These are phyloP conservation scores for Agonopterix arenella DNA, from an alignment of 2,888 invertebrate species.

Conservation along the genomic window DNA sequence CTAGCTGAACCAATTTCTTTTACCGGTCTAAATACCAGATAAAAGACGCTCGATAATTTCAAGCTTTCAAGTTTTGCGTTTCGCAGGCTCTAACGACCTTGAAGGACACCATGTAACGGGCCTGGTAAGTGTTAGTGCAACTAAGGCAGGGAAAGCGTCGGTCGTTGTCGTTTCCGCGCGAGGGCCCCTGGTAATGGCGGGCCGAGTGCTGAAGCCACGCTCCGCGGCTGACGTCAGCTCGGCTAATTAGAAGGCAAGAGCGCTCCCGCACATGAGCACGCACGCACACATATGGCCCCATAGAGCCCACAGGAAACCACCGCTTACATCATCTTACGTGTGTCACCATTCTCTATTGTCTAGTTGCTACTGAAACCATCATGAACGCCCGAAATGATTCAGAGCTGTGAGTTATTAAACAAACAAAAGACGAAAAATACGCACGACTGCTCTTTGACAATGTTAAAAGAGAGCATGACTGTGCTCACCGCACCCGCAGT, in stretches of 20 bases:
- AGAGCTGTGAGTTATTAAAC: neutral
- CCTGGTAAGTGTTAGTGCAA: constrained; percentile 3
- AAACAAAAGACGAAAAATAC: neutral
- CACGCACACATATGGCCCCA: constrained; percentile 39
- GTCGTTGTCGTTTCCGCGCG: constrained; percentile 74
- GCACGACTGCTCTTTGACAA: neutral
- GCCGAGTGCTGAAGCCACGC: constrained; percentile 31
- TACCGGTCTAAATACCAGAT: too few species aligned
- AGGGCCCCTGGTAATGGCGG: constrained; percentile 63
- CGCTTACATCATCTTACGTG: constrained; percentile 68
- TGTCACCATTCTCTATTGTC: constrained; percentile 41
- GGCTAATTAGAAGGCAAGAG: constrained; percentile 62
- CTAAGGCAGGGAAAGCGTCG: constrained; percentile 60
- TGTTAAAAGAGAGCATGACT: too few species aligned
- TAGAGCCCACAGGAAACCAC: constrained; percentile 60
- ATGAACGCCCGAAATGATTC: neutral
- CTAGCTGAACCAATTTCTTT: too few species aligned
- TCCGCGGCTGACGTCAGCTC: constrained; percentile 62
- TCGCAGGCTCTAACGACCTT: constrained; percentile 24
- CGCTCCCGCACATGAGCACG: constrained; percentile 15
- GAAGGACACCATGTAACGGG: constrained; percentile 31
- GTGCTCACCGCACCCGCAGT: neutral
- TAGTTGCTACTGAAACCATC: constrained; percentile 7
- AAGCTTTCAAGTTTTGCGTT: too few species aligned
- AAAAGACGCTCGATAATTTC: too few species aligned